Base-by-base conservation (phyloP, 2,888 invertebrate species). In the Stenodema calcarata region DNA sequence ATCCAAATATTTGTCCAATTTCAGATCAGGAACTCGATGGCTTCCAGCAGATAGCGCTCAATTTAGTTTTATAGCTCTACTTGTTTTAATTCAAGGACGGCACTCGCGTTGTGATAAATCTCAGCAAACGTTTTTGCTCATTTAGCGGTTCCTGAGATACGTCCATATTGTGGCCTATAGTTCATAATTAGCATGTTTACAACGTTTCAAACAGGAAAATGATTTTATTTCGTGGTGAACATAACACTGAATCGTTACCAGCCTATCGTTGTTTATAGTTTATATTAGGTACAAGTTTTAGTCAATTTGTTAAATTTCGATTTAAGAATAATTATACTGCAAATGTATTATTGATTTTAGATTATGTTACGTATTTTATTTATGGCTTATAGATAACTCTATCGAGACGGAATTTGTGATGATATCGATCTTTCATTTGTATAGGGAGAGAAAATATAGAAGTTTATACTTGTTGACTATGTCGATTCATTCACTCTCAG, bases 81-180 rank as follows among this genome's bases (percentile, higher is more conserved):
- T n/a, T n/a, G 35, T 2, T 35, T 35, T 50, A 54, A n/a, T 62
- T 62, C 23, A 4, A 27, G 18, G 18, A 23, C 23, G 23, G 23
- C 27, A 27, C 62, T 23, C 23, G 18, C n/a, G 9, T 50, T 12
- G 62, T 62, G 62, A 62, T 62, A 62, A 62, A 54, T 4, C 18
- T 62, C 47, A 12, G 47, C 3, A 35, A 14, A 14, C 42, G 18
- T 16, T 18, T 23, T 23, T 7, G 4, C 23, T 62, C 62, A 7
- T 62, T 62, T 62, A 11, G 23, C 23, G 62, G 23, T 62, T 23
- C 2, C 23, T 1, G 23, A 62, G 62, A 23, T 23, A 18, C 41
- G 78, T 78, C 78, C 78, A 78, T 44, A 44, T 42, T 42, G 78
- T 78, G 78, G 78, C 78, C 44, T 78, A 27, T 78, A 42, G 42